Conservation (phyloP, 2,113 vertebrate genomes). For the Glareola pratincola region DNA sequence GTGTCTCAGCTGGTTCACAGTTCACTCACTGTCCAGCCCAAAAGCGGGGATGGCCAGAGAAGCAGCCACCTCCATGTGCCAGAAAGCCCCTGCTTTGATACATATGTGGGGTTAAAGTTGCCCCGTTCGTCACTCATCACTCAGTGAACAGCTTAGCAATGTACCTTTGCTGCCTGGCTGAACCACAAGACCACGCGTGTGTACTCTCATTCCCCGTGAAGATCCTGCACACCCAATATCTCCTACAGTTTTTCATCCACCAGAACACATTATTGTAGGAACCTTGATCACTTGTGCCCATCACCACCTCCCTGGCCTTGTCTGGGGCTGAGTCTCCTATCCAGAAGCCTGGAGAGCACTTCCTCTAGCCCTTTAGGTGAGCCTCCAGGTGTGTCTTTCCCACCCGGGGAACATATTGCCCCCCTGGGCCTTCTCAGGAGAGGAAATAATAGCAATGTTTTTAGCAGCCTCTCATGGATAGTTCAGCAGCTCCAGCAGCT, state of each 20-base stretch:
- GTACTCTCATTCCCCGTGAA: not conserved
- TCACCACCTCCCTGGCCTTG: not conserved
- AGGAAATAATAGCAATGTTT: not conserved
- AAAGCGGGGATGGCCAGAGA: not conserved
- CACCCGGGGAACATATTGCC: not conserved
- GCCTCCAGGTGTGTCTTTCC: not conserved
- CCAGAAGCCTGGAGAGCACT: not conserved
- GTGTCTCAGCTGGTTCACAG: not conserved
- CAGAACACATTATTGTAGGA: not conserved
- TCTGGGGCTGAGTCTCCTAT: not conserved
- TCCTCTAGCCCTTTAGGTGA: not conserved
- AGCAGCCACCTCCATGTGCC: not conserved
- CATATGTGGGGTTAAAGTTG: not conserved
- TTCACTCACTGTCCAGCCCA: not conserved
- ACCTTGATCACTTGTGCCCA: not conserved
- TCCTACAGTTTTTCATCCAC: not conserved
- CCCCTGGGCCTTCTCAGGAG: not conserved
- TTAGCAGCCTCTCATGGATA: not conserved
- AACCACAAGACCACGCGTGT: not conserved
- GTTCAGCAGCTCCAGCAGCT: not conserved
- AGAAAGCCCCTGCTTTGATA: not conserved
- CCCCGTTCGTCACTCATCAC: not conserved
- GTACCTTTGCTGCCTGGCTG: not conserved
- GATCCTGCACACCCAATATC: not conserved
- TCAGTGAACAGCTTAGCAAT: not conserved